A percentile compares a stretch with the other conserved stretches of the same genome.
These are phyloP conservation scores for Sternarchorhynchus goeldii DNA, from an alignment of 2,797 vertebrate species.

Conservation along the genomic window DNA sequence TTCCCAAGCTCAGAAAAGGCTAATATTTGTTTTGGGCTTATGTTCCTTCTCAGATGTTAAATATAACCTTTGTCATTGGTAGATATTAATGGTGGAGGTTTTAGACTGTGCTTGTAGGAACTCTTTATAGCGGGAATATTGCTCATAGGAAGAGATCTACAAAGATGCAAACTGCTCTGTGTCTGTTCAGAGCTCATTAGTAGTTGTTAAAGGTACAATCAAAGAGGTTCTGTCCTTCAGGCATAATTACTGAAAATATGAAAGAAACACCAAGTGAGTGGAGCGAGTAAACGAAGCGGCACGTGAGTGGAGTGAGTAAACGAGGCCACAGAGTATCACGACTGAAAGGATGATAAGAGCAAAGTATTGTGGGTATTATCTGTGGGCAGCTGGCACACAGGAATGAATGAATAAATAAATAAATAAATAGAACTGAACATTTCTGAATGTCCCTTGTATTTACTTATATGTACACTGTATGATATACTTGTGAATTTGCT, in stretches of 20 bases:
- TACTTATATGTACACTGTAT: constrained; percentile 71
- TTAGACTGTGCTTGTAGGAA: not conserved
- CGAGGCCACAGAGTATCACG: constrained; percentile 51
- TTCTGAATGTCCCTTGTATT: constrained; percentile 72
- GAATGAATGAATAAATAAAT: constrained; percentile 33
- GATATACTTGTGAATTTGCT: constrained; percentile 73
- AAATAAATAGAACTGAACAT: constrained; percentile 63
- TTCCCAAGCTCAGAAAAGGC: not conserved
- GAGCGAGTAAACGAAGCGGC: not conserved
- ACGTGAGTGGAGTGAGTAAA: not conserved
- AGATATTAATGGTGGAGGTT: not conserved
- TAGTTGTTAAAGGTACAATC: constrained; percentile 1
- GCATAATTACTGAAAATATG: not conserved
- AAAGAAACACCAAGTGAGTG: not conserved
- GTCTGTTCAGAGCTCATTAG: constrained; percentile 21
- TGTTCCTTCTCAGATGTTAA: not conserved
- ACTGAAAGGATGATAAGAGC: constrained; percentile 44
- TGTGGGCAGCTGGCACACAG: constrained; percentile 39
- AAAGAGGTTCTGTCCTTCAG: constrained; percentile 1
- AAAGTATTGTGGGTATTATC: constrained; percentile 32
- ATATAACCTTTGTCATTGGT: not conserved
- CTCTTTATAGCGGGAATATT: not conserved
- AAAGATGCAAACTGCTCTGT: constrained; percentile 25
- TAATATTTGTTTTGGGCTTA: constrained; percentile 5
- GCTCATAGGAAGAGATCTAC: not conserved